Percentiles rank a stretch among this genome's conserved stretches.
These are phyloP conservation scores for Spermophilus dauricus DNA, from an alignment of 2,113 vertebrate species.

Conservation along the genomic window DNA sequence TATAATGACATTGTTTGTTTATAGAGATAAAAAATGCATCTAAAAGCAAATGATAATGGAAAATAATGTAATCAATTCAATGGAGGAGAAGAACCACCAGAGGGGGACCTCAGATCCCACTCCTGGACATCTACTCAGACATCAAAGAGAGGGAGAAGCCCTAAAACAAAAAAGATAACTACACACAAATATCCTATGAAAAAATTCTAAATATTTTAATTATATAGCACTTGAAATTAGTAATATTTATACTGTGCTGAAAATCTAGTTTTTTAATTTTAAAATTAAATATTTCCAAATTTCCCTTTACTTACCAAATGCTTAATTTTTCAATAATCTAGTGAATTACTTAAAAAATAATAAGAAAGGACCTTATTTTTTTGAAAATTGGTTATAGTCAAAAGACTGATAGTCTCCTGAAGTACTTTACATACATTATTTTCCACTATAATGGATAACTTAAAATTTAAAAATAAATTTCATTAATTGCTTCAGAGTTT, in stretches of 20 bases:
- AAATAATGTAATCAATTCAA: constrained; percentile 54
- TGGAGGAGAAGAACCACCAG: neutral
- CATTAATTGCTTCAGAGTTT: neutral
- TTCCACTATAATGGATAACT: neutral
- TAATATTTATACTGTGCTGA: constrained; percentile 5
- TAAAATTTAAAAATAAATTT: constrained; percentile 9
- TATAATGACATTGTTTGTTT: neutral
- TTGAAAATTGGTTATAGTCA: constrained; percentile 32
- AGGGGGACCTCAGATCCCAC: too few species aligned
- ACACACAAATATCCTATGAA: neutral
- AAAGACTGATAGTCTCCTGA: neutral
- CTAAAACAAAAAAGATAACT: too few species aligned
- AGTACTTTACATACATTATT: neutral
- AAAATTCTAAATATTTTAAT: constrained; percentile 47
- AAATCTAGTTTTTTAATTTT: constrained; percentile 20
- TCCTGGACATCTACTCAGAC: too few species aligned
- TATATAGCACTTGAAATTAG: neutral
- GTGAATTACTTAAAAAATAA: neutral
- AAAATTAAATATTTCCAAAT: constrained; percentile 21
- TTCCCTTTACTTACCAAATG: neutral
- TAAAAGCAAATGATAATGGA: constrained; percentile 41
- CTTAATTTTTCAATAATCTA: constrained; percentile 40
- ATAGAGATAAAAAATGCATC: constrained; percentile 17
- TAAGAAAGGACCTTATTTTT: constrained; percentile 17
- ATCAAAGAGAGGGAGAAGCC: too few species aligned